Conservation (phyloP, 2,888 invertebrate species). For the Microchrysa polita region DNA sequence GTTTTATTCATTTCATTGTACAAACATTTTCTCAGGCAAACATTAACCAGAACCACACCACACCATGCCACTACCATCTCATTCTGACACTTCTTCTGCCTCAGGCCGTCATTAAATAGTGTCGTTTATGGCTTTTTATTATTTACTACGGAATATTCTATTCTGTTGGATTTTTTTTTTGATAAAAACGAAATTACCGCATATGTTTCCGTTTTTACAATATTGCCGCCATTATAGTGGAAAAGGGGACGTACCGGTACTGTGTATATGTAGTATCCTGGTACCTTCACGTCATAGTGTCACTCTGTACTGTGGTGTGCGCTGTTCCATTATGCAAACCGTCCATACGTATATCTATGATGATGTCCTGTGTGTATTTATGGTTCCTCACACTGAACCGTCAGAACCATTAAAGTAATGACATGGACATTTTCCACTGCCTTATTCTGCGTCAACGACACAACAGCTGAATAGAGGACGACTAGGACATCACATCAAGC, state of each 20-base stretch:
- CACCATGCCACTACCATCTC: no score
- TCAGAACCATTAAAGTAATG: constrained; percentile 39
- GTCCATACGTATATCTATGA: not conserved
- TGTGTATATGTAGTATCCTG: no score
- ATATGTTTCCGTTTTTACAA: constrained; percentile 34
- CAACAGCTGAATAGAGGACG: constrained; percentile 19
- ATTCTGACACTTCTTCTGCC: not conserved
- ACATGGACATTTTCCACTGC: constrained; percentile 36
- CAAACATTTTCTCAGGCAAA: not conserved
- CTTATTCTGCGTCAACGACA: constrained; percentile 16
- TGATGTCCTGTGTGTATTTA: not conserved
- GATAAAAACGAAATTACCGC: constrained; percentile 31
- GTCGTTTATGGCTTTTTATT: constrained; percentile 19
- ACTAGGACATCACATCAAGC: constrained; percentile 27
- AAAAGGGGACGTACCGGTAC: not conserved
- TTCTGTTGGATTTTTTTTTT: constrained; percentile 25
- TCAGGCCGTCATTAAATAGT: constrained; percentile 21
- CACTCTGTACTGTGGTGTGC: not conserved
- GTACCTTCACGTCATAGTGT: not conserved
- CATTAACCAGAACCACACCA: not conserved
- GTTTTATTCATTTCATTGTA: no score
- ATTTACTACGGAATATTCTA: not conserved
- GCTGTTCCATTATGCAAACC: not conserved
- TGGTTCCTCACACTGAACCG: constrained; percentile 5
- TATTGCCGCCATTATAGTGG: constrained; percentile 24